Conservation (phyloP, 2,888 invertebrate genomes). For the Tubulanus polymorphus region DNA sequence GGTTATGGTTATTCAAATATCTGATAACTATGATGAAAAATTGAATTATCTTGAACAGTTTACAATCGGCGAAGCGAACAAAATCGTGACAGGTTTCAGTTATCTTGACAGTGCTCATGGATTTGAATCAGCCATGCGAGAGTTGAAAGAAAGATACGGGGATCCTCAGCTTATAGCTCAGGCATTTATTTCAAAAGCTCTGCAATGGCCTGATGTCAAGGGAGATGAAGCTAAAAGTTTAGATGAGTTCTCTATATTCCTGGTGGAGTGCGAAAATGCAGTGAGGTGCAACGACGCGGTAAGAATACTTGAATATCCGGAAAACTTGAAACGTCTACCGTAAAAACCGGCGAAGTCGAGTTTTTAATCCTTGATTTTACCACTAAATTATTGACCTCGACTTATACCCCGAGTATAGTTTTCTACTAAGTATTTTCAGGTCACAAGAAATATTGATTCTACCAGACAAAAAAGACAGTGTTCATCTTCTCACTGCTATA, state of each 20-base stretch:
- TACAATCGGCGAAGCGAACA: conserved; percentile 5
- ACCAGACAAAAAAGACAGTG: no score
- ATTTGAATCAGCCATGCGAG: not conserved
- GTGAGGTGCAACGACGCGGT: conserved; percentile 4
- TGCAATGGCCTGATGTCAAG: conserved; percentile 3
- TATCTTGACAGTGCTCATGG: conserved; percentile 1
- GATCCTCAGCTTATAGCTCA: conserved; percentile 1
- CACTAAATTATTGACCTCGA: no score
- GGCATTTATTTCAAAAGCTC: conserved; percentile 2
- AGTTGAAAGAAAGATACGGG: conserved; percentile 4
- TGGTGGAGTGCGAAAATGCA: conserved; percentile 16
- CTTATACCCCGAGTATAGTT: no score
- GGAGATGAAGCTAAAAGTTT: conserved; percentile 10
- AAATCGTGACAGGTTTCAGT: conserved; percentile 3
- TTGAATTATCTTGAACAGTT: conserved; percentile 10
- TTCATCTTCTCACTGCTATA: no score
- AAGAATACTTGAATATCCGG: conserved; percentile 9
- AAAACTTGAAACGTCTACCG: conserved; percentile 10
- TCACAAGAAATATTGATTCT: no score
- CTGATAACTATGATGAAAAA: conserved; percentile 6
- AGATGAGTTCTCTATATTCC: conserved; percentile 16
- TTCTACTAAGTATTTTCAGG: no score
- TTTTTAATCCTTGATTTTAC: no score
- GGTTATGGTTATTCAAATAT: conserved; percentile 3
- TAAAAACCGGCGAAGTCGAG: no score